A percentile compares a stretch with the other conserved stretches of the same genome.
Conservation (phyloP, 2,797 vertebrate species). For the Agapornis canus region DNA sequence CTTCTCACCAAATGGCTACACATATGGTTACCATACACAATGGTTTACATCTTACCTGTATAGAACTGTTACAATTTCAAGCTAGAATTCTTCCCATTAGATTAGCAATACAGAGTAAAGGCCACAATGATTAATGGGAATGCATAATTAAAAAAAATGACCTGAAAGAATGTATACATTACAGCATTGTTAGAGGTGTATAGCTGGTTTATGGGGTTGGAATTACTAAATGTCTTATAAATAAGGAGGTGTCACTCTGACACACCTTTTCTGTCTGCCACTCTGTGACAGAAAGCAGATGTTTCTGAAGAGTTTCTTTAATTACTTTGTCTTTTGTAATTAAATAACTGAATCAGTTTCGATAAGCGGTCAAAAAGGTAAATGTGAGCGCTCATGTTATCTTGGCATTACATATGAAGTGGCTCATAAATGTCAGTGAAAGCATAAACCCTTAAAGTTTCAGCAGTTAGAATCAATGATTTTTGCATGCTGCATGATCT, state of each 20-base stretch:
- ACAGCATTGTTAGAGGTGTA: neutral
- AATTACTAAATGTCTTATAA: neutral
- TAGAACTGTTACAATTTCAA: neutral
- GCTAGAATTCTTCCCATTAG: neutral
- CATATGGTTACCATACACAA: no score
- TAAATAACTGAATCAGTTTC: neutral
- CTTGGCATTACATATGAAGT: neutral
- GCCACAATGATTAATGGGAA: neutral
- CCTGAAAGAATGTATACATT: neutral
- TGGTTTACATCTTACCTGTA: neutral
- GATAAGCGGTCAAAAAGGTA: neutral
- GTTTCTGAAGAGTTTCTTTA: neutral
- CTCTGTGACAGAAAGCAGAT: neutral
- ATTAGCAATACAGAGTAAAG: neutral
- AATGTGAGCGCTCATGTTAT: neutral
- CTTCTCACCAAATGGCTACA: neutral
- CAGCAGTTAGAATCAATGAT: neutral
- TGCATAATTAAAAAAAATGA: neutral
- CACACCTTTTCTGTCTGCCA: neutral
- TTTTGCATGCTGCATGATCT: neutral
- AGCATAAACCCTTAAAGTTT: neutral
- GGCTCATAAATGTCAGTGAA: neutral
- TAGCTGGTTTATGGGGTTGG: neutral
- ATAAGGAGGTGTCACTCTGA: neutral
- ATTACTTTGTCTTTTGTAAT: neutral